Evolutionary conservation across 2,888 invertebrate species (phyloP).

Genomic region (Papilio elwesi): DNA sequence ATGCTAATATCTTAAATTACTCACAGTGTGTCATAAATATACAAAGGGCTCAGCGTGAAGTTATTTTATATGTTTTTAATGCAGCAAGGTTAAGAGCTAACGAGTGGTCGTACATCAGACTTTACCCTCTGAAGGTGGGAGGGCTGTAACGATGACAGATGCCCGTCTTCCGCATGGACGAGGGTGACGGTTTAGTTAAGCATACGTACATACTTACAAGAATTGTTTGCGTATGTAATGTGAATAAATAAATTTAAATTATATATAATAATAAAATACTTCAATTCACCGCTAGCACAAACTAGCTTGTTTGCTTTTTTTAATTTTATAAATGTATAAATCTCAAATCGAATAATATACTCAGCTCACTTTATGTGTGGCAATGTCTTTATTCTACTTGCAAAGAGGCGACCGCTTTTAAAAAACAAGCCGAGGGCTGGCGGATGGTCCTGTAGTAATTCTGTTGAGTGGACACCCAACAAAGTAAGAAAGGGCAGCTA

Average conservation of each 20-base stretch:
- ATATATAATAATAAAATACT: too few species aligned
- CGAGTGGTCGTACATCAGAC: slow-evolving; percentile 15
- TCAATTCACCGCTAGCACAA: too few species aligned
- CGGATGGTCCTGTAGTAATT: slow-evolving; percentile 14
- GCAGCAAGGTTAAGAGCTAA: slow-evolving; percentile 12
- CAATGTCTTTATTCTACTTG: background rate
- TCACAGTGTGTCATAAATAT: background rate
- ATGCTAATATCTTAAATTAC: background rate
- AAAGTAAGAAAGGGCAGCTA: slow-evolving; percentile 30
- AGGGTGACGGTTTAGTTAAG: background rate
- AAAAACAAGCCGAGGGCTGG: slow-evolving; percentile 5
- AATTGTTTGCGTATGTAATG: too few species aligned
- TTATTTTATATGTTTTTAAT: slow-evolving; percentile 12
- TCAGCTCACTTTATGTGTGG: background rate
- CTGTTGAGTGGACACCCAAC: slow-evolving; percentile 34
- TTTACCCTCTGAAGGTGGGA: slow-evolving; percentile 16
- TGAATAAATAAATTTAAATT: too few species aligned
- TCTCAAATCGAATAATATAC: background rate
- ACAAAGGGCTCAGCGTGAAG: background rate
- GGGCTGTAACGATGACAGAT: slow-evolving; percentile 32
- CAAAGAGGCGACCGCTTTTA: background rate
- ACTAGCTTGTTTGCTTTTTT: too few species aligned
- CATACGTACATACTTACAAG: background rate
- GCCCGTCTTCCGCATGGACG: slow-evolving; percentile 14
- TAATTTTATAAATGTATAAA: background rate